Evolutionary conservation across 2,113 vertebrate species (phyloP).

Genomic region (Stercorarius parasiticus): DNA sequence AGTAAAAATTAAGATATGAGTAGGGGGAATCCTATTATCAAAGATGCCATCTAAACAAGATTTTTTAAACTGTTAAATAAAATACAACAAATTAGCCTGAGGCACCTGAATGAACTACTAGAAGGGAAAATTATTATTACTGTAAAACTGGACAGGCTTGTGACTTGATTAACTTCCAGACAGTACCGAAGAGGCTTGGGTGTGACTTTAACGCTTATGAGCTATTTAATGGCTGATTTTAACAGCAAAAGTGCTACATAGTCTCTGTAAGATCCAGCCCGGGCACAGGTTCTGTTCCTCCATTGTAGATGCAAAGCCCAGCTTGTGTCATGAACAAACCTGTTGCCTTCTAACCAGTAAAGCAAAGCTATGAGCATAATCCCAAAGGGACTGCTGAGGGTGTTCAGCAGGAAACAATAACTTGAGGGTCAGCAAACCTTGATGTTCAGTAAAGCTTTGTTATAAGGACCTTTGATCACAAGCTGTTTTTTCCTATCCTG

Average conservation of each 20-base stretch:
- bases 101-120: not conserved
- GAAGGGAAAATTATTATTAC: not conserved
- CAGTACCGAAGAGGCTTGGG: not conserved
- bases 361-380: not conserved
- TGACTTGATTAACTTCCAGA: not conserved
- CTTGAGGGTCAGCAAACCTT: not conserved
- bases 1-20: not conserved
- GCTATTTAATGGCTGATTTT: not conserved
- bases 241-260: not conserved
- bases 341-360: rapidly evolving
- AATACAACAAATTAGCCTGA: not conserved
- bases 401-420: rapidly evolving
- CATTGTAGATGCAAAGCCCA: not conserved
- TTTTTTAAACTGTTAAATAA: not conserved
- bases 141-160: not conserved
- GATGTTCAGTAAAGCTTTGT: not conserved
- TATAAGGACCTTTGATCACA: not conserved
- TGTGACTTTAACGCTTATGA: not conserved
- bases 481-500: not conserved
- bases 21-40: not conserved
- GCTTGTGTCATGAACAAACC: not conserved
- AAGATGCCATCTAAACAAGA: not conserved
- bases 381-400: not conserved
- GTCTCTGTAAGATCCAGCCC: not conserved
- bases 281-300: not conserved